Conservation (phyloP, 1,140 invertebrate genomes). For the Nomia melanderi region DNA sequence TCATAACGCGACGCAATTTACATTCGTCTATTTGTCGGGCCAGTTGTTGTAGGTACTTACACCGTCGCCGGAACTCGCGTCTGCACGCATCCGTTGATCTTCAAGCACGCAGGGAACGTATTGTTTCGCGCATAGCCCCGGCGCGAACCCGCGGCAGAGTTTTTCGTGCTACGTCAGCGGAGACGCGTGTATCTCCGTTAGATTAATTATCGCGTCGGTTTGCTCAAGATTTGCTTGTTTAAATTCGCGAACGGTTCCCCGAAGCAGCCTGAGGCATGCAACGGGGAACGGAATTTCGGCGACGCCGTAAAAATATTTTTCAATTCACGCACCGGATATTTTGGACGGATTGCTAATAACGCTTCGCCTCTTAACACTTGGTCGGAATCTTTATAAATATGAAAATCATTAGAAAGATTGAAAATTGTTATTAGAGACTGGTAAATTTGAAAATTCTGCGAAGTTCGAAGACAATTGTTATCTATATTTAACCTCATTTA, state of each 20-base stretch:
- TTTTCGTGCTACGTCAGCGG: not conserved
- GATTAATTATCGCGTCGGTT: slow-evolving; percentile 7
- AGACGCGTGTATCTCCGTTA: not conserved
- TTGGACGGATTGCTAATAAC: too few species aligned
- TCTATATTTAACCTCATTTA: too few species aligned
- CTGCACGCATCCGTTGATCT: not conserved
- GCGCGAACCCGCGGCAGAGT: not conserved
- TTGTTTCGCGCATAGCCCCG: not conserved
- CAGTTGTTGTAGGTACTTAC: too few species aligned
- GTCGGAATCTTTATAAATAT: too few species aligned
- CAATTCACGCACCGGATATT: too few species aligned
- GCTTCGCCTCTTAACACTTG: too few species aligned
- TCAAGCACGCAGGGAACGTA: not conserved
- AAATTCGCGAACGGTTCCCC: not conserved
- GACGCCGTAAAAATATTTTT: not conserved
- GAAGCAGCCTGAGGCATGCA: not conserved
- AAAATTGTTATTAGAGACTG: too few species aligned
- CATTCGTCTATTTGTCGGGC: not conserved
- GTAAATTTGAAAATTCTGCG: too few species aligned
- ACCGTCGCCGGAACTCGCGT: too few species aligned
- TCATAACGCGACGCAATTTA: slow-evolving; percentile 19
- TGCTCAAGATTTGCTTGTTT: not conserved
- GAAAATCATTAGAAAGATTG: too few species aligned
- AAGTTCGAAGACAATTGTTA: too few species aligned
- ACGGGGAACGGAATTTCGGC: too few species aligned